Conservation (phyloP, 2,888 invertebrate genomes). For the Tenthredo notha region DNA sequence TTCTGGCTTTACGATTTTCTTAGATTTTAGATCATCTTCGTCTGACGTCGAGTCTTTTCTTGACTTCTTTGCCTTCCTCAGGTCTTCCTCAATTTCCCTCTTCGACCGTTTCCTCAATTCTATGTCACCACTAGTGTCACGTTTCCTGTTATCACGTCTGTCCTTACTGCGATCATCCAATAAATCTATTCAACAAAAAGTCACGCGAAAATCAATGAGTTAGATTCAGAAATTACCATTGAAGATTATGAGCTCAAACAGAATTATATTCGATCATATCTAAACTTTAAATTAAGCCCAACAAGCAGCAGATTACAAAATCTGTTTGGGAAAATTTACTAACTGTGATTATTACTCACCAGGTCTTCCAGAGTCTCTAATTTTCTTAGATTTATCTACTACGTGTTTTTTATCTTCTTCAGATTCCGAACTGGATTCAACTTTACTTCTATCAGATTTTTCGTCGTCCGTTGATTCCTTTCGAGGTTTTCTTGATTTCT, state of each 20-base stretch:
- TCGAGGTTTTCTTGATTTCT: conserved; percentile 72
- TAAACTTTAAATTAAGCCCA: background rate
- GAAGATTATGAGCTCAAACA: background rate
- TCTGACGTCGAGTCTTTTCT: conserved; percentile 74
- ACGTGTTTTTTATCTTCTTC: conserved; percentile 78
- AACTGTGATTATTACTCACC: conserved; percentile 61
- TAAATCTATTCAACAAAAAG: conserved; percentile 63
- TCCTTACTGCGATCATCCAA: conserved; percentile 78
- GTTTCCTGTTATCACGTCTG: conserved; percentile 74
- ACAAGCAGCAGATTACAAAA: background rate
- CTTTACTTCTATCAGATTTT: conserved; percentile 80
- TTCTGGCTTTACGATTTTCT: conserved; percentile 68
- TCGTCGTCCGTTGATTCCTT: conserved; percentile 79
- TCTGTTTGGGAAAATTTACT: background rate
- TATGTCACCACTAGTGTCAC: conserved; percentile 78
- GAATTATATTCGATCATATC: background rate
- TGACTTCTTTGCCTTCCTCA: conserved; percentile 69
- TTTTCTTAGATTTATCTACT: conserved; percentile 72
- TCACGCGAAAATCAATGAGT: background rate
- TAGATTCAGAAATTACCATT: background rate
- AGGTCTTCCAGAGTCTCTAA: conserved; percentile 68
- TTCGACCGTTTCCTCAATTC: conserved; percentile 76
- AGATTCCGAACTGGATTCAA: conserved; percentile 80
- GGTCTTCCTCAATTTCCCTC: conserved; percentile 79
- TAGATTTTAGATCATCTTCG: conserved; percentile 72